These are phyloP conservation scores for Mobula hypostoma DNA, from an alignment of 2,113 vertebrate genomes.

Conservation along the genomic window DNA sequence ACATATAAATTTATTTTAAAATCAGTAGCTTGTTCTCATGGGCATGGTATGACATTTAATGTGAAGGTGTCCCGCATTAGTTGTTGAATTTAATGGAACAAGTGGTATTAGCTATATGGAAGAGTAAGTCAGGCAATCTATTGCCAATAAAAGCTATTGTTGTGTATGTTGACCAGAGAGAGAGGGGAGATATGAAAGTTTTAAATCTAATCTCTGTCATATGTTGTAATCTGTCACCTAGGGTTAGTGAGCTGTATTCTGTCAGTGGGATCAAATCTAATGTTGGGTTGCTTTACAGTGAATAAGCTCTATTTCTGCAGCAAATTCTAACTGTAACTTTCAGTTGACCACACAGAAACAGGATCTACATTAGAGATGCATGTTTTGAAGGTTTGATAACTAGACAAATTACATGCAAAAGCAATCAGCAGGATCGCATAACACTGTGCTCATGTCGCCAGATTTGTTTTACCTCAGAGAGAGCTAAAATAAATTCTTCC, in stretches of 20 bases:
- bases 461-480: background rate
- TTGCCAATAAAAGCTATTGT: background rate
- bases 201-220: background rate
- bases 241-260: background rate
- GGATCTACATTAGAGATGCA: background rate
- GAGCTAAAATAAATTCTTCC: background rate
- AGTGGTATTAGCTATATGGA: background rate
- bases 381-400: background rate
- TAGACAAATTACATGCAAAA: background rate
- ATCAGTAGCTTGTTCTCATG: background rate
- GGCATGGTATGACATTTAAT: background rate
- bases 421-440: background rate
- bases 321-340: background rate
- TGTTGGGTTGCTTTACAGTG: background rate
- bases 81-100: slow-evolving; percentile 12
- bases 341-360: background rate
- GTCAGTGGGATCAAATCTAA: background rate
- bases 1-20: background rate
- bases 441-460: too few relatives aligned
- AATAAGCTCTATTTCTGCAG: background rate
- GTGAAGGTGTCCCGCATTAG: background rate
- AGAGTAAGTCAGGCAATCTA: background rate
- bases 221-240: background rate
- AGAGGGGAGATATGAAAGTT: background rate
- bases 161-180: background rate